Conservation (phyloP, 2,888 invertebrate species). For the Athalia circularis region DNA sequence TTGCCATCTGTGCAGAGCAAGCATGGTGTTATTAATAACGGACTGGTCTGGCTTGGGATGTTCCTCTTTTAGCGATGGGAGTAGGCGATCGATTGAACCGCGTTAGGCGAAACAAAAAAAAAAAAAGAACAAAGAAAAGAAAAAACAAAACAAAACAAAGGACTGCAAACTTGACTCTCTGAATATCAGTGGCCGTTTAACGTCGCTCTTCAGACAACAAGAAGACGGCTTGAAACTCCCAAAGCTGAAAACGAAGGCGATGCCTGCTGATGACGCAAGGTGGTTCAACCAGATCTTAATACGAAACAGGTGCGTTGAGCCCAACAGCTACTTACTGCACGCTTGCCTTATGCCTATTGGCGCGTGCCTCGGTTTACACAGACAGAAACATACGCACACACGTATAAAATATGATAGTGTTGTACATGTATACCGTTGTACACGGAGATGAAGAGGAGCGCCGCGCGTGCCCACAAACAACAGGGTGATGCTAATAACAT, state of each 20-base stretch:
- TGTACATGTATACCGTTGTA: not conserved
- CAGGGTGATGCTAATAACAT: constrained; percentile 42
- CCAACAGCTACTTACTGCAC: not conserved
- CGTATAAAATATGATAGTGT: not conserved
- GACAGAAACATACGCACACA: no score
- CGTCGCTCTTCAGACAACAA: no score
- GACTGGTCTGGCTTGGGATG: no score
- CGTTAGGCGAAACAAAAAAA: no score
- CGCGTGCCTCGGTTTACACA: constrained; percentile 34
- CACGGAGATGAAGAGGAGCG: constrained; percentile 6
- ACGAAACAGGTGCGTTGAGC: constrained; percentile 58
- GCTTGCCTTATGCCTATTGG: constrained; percentile 45
- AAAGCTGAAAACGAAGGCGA: not conserved
- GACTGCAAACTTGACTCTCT: no score
- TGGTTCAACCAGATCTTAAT: constrained; percentile 58
- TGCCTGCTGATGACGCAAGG: constrained; percentile 52
- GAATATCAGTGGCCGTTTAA: no score
- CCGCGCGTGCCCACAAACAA: constrained; percentile 34
- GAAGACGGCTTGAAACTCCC: not conserved
- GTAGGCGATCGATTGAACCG: no score
- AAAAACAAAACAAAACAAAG: no score
- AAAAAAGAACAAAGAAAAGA: no score
- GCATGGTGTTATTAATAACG: no score
- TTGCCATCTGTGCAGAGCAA: no score
- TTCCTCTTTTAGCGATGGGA: no score